Conservation (phyloP, 2,888 invertebrate genomes). For the Pseudococcus jackbeardsleyi region DNA sequence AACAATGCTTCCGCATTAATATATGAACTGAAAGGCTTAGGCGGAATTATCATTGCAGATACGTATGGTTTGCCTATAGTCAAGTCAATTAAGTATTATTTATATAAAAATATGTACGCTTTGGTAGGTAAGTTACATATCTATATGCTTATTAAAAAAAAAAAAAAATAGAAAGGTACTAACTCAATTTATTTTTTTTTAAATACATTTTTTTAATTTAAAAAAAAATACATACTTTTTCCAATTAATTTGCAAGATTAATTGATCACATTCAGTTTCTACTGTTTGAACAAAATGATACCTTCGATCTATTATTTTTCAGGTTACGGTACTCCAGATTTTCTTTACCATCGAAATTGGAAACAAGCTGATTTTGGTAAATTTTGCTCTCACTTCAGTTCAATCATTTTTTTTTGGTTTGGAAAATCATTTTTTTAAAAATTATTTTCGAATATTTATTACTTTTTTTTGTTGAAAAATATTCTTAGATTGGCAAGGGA, state of each 20-base stretch:
- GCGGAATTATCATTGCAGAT: too few relatives aligned
- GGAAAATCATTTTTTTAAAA: not conserved
- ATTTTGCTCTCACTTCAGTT: not conserved
- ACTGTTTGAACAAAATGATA: not conserved
- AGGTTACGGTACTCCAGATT: slow-evolving; percentile 10
- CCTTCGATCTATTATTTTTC: not conserved
- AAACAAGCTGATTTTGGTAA: slow-evolving; percentile 29
- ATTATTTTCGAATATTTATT: not conserved
- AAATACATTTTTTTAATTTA: not conserved
- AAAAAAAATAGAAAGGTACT: not conserved
- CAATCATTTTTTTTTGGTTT: not conserved
- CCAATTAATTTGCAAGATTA: not conserved
- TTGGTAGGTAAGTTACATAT: not conserved
- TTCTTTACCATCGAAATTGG: not conserved
- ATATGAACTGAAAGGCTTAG: not conserved
- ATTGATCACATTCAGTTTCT: not conserved
- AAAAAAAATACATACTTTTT: too few relatives aligned
- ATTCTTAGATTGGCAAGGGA: slow-evolving; percentile 33
- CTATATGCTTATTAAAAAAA: not conserved
- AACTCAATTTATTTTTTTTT: not conserved
- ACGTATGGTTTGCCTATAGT: too few relatives aligned
- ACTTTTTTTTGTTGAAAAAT: not conserved
- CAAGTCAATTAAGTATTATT: too few relatives aligned
- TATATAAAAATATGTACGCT: not conserved
- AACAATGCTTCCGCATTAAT: not conserved